phyloP scores from a whole-genome alignment of 2,888 invertebrate genomes.

The Priocnemis perturbator region DNA sequence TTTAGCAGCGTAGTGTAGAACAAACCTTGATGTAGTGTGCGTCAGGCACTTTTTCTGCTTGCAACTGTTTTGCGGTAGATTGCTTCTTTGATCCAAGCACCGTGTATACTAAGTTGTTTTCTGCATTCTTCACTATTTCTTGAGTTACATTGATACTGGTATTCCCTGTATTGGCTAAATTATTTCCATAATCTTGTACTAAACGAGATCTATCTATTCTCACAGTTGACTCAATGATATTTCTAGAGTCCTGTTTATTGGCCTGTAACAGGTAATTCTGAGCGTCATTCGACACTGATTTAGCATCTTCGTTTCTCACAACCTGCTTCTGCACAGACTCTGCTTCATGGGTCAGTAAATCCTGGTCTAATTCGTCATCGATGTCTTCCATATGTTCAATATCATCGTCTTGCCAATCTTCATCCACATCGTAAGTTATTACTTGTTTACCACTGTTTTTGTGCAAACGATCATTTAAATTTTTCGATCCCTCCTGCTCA shows the following conservation, averaged over 20 bases:
- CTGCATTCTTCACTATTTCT: slow-evolving; percentile 69
- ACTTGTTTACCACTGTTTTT: slow-evolving; percentile 51
- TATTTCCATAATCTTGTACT: slow-evolving; percentile 40
- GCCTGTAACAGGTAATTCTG: slow-evolving; percentile 24
- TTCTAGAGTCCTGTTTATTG: slow-evolving; percentile 36
- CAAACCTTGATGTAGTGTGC: slow-evolving; percentile 63
- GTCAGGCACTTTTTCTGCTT: slow-evolving; percentile 47
- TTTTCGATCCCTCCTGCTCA: slow-evolving; percentile 21
- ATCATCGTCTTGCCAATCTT: slow-evolving; percentile 73
- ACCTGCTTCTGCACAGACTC: slow-evolving; percentile 36
- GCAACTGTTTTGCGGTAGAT: slow-evolving; percentile 37
- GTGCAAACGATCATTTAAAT: slow-evolving; percentile 14
- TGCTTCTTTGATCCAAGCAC: slow-evolving; percentile 71
- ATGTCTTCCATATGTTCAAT: slow-evolving; percentile 42
- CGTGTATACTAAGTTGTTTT: slow-evolving; percentile 72
- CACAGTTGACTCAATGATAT: slow-evolving; percentile 34
- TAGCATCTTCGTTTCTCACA: slow-evolving; percentile 29
- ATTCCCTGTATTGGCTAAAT: slow-evolving; percentile 42
- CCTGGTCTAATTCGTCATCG: slow-evolving; percentile 45
- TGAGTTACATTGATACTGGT: slow-evolving; percentile 54
- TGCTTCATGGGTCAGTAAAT: slow-evolving; percentile 24
- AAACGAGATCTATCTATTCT: slow-evolving; percentile 35
- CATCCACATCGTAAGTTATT: slow-evolving; percentile 67
- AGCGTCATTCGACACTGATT: slow-evolving; percentile 38
- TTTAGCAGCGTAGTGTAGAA: background rate